phyloP scores from a whole-genome alignment of 2,113 vertebrate genomes.

The Fukomys damarensis region DNA sequence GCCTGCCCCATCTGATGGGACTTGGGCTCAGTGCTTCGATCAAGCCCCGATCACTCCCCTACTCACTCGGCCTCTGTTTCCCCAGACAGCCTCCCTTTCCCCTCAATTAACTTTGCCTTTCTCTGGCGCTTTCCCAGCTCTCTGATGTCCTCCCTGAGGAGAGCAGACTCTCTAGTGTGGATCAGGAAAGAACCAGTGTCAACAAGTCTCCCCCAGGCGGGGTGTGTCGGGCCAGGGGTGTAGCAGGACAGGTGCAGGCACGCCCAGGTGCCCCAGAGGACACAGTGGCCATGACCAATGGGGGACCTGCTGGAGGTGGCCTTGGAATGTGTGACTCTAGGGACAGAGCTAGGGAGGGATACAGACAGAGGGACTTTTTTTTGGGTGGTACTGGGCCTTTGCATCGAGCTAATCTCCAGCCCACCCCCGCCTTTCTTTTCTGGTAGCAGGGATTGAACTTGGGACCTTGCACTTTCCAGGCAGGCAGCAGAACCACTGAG shows the following conservation, averaged over 20 bases:
- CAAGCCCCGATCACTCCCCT: background rate
- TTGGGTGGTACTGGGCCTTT: background rate
- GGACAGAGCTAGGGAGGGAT: background rate
- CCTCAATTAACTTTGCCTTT: background rate
- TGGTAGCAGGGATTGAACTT: no score
- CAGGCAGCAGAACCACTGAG: no score
- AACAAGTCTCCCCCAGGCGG: background rate
- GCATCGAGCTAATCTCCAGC: background rate
- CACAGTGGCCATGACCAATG: rapidly evolving
- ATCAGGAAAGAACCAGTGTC: background rate
- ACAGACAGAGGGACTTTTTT: background rate
- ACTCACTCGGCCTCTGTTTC: background rate
- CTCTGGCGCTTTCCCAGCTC: background rate
- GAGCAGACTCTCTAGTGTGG: background rate
- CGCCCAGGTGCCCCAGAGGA: background rate
- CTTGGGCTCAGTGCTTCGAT: background rate
- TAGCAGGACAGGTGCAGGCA: background rate
- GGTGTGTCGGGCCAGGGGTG: background rate
- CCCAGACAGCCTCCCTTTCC: background rate
- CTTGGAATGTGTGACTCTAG: background rate
- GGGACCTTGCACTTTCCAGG: no score
- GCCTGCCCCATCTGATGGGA: background rate
- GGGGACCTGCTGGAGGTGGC: background rate
- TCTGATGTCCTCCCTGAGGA: background rate
- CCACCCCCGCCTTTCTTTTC: no score